Evolutionary conservation across 2,797 vertebrate genomes (phyloP), one percentile per base, ranked within the genome.

Genomic region (Halcyon leucocephala): DNA sequence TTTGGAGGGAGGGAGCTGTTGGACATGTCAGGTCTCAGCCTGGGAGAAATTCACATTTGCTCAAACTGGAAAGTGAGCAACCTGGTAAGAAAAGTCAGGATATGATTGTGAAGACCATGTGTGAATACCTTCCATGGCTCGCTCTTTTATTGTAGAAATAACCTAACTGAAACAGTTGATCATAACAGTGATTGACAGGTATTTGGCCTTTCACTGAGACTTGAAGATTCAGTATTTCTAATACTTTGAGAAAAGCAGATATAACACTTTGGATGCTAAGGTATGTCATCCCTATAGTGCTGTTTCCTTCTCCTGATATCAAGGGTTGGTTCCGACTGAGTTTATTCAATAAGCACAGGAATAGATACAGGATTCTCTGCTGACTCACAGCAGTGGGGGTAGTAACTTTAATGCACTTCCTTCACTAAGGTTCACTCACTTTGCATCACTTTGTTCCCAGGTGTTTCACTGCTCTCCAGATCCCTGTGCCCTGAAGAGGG

Each of bases 81-180:
- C 25, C 57, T 54, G n/a, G 20, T 77, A 77, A 82, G 42, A 88
- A 93, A 66, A 77, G 24, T 58, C 65, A 81, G 26, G 52, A 24
- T 20, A 25, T 33, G 25, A 26, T 52, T 70, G 12, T 46, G 71
- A 81, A 66, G 72, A 46, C 8, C 2, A 3, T 3, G 6, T 52
- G 10, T 80, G 88, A 88, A 46, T 72, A 66, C 19, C 8, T 14
- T 12, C 28, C 78, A 29, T 62, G 19, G 13, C 14, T 61, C 42
- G 58, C 76, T 37, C 41, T 80, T 33, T 37, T 71, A 28, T 2
- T 64, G n/a, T n/a, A 67, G 51, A 71, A 70, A 44, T 65, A 66
- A 74, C 58, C 24, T 54, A 39, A 72, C 10, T 41, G 57, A 78
- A 73, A 71, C n/a, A 3, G 6, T 13, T 72, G 16, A 46, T 62